phyloP scores from a whole-genome alignment of 2,113 vertebrate species.

The Muntiacus muntjak region DNA sequence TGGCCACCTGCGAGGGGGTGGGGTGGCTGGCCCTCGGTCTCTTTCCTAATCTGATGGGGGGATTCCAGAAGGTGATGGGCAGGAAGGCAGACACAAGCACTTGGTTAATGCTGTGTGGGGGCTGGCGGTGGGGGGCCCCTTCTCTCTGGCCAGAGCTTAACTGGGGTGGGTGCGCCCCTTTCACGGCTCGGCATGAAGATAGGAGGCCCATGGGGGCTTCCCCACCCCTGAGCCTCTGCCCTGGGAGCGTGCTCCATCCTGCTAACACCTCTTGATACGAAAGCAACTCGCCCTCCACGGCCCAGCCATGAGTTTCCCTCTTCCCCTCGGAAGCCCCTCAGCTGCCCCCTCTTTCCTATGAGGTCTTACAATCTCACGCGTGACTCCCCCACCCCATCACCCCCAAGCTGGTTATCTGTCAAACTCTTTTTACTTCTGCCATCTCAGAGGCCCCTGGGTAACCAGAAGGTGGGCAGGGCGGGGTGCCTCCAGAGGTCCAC shows the following conservation, averaged over 20 bases:
- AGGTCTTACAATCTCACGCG: background rate
- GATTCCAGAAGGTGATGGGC: background rate
- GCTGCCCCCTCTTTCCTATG: background rate
- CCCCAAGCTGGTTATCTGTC: background rate
- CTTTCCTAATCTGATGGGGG: background rate
- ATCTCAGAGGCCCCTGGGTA: background rate
- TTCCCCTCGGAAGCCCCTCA: background rate
- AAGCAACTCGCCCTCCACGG: background rate
- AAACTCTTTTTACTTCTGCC: background rate
- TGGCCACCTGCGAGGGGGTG: background rate
- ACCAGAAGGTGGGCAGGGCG: background rate
- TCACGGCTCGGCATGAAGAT: background rate
- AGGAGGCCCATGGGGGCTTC: background rate
- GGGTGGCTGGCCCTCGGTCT: background rate
- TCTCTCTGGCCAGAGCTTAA: background rate
- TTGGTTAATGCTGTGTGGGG: background rate
- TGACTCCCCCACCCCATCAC: background rate
- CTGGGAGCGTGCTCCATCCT: background rate
- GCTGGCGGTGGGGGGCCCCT: rapidly evolving
- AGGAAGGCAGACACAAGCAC: background rate
- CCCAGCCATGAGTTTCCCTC: background rate
- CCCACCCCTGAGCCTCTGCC: background rate
- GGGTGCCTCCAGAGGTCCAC: background rate
- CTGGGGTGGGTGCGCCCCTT: rapidly evolving
- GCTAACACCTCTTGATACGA: background rate